Evolutionary conservation across 2,113 vertebrate species (phyloP), one percentile per base, ranked within the genome.

Genomic region (Onychorhynchus coronatus): DNA sequence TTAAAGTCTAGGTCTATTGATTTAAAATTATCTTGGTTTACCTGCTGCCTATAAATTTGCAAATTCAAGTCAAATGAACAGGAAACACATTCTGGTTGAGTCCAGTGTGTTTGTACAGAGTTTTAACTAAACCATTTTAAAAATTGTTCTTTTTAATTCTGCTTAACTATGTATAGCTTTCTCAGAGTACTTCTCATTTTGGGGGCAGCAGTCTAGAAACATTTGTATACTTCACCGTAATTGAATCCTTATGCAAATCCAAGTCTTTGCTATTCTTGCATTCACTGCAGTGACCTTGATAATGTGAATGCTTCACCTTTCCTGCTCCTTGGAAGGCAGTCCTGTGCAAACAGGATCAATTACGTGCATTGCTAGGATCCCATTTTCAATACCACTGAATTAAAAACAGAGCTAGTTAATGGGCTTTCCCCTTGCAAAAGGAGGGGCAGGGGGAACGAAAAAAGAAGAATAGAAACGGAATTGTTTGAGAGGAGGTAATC

Each of bases 11-110:
- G 52, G 23, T 37, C 46, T 83, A 73, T 77, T 88, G 75, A 80
- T 93, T 91, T 93, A n/a, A 90, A 94, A 84, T 95, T 83, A 70
- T 80, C 76, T 91, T 88, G 28, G 23, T 58, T 92, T 94, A 90
- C 78, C 63, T 85, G 63, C 78, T 93, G 71, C 62, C 77, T 94
- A 39, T 85, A 78, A 76, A 88, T 83, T 88, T 90, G 71, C 20
- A 24, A 76, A 88, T 89, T 70, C 67, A 80, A 59, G 67, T 74
- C 88, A 83, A 85, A 85, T 30, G 24, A 85, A 39, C 35, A n/a
- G 85, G 62, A 88, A 79, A 19, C 16, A 42, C 2, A 2, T 88
- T 88, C 62, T 89, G 22, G 10, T 85, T 68, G 52, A 87, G 30
- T 73, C 56, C 11, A n/a, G 33, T 47, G 20, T 82, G 23, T 72